phyloP scores from a whole-genome alignment of 2,113 vertebrate species.

The Platysteira castanea region DNA sequence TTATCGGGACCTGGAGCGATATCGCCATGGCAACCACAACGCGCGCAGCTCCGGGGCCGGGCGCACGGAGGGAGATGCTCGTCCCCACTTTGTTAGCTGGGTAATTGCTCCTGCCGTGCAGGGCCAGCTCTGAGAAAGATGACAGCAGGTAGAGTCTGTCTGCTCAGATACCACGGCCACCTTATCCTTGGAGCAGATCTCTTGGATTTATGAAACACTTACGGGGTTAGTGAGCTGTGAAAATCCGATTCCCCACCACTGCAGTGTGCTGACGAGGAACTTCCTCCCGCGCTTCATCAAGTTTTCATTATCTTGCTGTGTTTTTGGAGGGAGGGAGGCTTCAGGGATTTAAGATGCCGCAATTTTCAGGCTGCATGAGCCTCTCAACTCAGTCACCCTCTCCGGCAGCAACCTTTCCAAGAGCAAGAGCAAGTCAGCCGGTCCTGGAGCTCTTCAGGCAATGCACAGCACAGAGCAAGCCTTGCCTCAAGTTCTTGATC shows the following conservation, averaged over 20 bases:
- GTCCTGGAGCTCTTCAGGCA: not conserved
- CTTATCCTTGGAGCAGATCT: constrained; percentile 18
- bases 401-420: not conserved
- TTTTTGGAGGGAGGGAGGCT: not conserved
- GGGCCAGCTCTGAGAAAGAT: not conserved
- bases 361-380: not conserved
- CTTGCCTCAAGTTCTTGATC: not conserved
- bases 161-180: constrained; percentile 11
- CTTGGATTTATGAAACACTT: constrained; percentile 34
- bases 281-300: constrained; percentile 31
- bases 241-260: constrained; percentile 3
- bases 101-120: constrained; percentile 55
- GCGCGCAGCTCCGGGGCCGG: not conserved
- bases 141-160: constrained; percentile 11
- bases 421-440: not conserved
- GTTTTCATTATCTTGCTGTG: constrained; percentile 1
- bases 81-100: constrained; percentile 50
- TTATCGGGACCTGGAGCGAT: not conserved
- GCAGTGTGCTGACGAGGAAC: constrained; percentile 12
- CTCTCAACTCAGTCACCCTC: not conserved
- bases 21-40: not conserved
- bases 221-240: constrained; percentile 32
- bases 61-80: not conserved
- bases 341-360: not conserved
- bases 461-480: not conserved